phyloP scores from a whole-genome alignment of 2,797 vertebrate species.

The Enteromius afrohamiltoni region DNA sequence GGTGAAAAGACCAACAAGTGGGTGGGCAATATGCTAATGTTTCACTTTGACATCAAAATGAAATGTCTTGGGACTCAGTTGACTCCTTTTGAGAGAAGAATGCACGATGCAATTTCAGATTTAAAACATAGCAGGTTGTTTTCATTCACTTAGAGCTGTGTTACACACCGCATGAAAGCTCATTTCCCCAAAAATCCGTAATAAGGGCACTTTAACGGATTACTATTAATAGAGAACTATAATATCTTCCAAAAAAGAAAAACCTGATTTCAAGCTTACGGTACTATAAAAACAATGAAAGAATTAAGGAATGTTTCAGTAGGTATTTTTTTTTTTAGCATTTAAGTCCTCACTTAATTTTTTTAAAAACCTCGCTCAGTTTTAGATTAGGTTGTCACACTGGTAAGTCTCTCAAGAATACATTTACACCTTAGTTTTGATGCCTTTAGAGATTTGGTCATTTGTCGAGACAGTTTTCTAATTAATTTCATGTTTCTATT shows the following conservation, averaged over 20 bases:
- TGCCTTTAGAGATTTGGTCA: constrained; percentile 27
- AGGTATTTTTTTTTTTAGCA: not conserved
- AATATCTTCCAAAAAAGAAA: not conserved
- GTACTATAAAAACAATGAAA: not conserved
- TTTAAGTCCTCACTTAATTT: not conserved
- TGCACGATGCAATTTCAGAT: no score
- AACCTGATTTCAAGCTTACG: not conserved
- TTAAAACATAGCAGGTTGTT: no score
- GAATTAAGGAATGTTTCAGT: not conserved
- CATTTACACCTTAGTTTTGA: constrained; percentile 16
- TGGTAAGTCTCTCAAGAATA: constrained; percentile 22
- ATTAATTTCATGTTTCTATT: constrained; percentile 25
- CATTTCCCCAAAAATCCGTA: no score
- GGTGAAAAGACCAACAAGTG: no score
- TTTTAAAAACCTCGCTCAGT: constrained; percentile 29
- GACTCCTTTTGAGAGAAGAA: no score
- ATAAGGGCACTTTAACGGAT: not conserved
- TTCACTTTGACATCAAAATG: no score
- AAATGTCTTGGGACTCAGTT: no score
- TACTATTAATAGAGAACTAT: no score
- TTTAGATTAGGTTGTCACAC: constrained; percentile 23
- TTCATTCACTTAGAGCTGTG: no score
- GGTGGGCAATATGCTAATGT: no score
- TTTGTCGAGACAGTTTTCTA: constrained; percentile 8
- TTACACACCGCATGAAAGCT: no score